phyloP scores from a whole-genome alignment of 92 coral and sea anemone genomes.

The Pocillopora grandis region DNA sequence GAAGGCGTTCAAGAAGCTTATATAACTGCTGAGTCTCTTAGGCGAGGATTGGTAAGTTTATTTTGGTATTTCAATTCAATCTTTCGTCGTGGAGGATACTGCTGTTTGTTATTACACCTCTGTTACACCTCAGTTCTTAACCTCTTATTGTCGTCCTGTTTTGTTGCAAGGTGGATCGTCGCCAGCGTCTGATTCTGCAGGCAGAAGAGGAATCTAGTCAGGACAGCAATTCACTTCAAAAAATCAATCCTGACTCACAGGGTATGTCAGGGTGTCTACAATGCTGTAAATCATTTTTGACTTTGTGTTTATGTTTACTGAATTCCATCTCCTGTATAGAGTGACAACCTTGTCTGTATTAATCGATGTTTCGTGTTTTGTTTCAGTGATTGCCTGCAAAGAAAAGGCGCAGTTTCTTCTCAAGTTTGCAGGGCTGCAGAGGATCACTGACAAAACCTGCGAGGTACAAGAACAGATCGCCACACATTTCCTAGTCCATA shows the following conservation, averaged over 20 bases:
- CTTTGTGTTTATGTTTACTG: too few species aligned
- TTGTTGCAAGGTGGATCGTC: constrained; percentile 83
- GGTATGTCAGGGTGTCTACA: constrained; percentile 41
- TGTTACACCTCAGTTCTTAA: background rate
- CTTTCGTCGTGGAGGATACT: background rate
- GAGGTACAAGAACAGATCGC: constrained; percentile 49
- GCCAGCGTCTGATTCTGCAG: constrained; percentile 90
- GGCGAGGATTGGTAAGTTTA: constrained; percentile 82
- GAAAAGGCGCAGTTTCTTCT: constrained; percentile 92
- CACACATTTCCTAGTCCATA: too few species aligned
- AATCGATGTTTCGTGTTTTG: background rate
- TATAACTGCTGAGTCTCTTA: constrained; percentile 86
- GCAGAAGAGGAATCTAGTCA: constrained; percentile 81
- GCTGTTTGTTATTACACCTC: background rate
- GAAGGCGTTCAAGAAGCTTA: constrained; percentile 90
- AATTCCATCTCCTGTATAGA: too few species aligned
- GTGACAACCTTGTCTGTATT: too few species aligned
- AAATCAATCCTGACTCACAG: constrained; percentile 82
- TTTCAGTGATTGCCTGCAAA: constrained; percentile 77
- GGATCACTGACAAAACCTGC: constrained; percentile 66
- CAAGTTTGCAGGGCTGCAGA: constrained; percentile 93
- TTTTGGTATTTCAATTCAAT: background rate
- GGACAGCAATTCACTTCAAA: constrained; percentile 51
- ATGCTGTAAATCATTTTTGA: background rate
- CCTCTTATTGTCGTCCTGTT: background rate